phyloP scores from a whole-genome alignment of 2,113 vertebrate species.

The Nothoprocta pentlandii region DNA sequence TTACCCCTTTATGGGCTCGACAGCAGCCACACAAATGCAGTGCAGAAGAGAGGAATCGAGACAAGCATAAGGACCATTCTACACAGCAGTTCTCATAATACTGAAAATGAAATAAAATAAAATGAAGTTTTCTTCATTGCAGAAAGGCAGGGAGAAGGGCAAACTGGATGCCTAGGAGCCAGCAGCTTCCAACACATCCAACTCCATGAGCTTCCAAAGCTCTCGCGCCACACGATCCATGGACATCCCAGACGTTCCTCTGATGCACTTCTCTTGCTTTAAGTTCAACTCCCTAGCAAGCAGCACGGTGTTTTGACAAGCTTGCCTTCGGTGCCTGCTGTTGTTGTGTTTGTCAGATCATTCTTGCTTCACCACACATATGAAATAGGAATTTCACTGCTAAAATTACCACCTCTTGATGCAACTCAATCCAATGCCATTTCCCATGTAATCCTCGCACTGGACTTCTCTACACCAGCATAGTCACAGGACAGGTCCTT shows the following conservation, averaged over 20 bases:
- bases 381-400: background rate
- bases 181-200: background rate
- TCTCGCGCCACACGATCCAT: accelerated
- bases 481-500: background rate
- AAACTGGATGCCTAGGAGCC: background rate
- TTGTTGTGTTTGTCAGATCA: background rate
- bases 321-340: background rate
- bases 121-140: background rate
- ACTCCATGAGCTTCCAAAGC: background rate
- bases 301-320: background rate
- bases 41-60: background rate
- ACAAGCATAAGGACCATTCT: background rate
- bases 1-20: background rate
- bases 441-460: background rate
- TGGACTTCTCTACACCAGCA: background rate
- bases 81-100: background rate
- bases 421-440: background rate
- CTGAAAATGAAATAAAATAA: background rate
- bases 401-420: background rate
- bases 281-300: background rate
- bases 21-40: background rate
- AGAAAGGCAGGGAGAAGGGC: accelerated
- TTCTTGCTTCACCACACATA: background rate
- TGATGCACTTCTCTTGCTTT: accelerated
- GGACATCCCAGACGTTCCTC: background rate